Percentiles rank a stretch among this genome's conserved stretches.
Evolutionary conservation across 2,888 invertebrate genomes (phyloP).

Genomic region (Chironomus riparius): DNA sequence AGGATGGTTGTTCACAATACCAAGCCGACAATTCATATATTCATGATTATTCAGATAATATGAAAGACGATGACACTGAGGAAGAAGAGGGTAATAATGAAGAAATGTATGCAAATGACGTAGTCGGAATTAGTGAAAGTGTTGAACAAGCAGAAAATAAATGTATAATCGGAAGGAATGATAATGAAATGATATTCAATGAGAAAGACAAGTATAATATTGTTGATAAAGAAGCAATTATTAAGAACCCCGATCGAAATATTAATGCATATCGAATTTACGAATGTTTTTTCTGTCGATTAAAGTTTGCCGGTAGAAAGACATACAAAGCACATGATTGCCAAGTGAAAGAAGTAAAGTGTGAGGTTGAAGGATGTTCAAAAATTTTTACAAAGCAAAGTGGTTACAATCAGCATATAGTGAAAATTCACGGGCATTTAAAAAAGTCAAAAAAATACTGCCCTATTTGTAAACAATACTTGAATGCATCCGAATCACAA

Average conservation of each 20-base stretch:
- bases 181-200: not conserved
- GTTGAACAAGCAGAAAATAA: not conserved
- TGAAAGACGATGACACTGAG: not conserved
- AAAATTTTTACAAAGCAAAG: slow-evolving; percentile 9
- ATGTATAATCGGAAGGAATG: not conserved
- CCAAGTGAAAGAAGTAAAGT: not conserved
- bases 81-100: not conserved
- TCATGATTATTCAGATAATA: not conserved
- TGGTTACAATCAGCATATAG: slow-evolving; percentile 10
- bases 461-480: slow-evolving; percentile 1
- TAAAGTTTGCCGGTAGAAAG: not conserved
- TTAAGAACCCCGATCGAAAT: slow-evolving; percentile 4
- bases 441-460: slow-evolving; percentile 14
- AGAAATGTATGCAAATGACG: not conserved
- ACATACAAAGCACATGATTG: slow-evolving; percentile 11
- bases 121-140: not conserved
- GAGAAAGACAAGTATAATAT: not conserved
- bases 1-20: not conserved
- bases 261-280: not conserved
- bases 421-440: slow-evolving; percentile 5
- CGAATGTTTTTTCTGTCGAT: slow-evolving; percentile 6
- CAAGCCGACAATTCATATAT: not conserved
- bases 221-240: not conserved
- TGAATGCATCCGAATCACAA: not conserved
- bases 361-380: slow-evolving; percentile 11